Evolutionary conservation across 2,113 vertebrate genomes (phyloP).

Genomic region (Rhynchomys soricoides): DNA sequence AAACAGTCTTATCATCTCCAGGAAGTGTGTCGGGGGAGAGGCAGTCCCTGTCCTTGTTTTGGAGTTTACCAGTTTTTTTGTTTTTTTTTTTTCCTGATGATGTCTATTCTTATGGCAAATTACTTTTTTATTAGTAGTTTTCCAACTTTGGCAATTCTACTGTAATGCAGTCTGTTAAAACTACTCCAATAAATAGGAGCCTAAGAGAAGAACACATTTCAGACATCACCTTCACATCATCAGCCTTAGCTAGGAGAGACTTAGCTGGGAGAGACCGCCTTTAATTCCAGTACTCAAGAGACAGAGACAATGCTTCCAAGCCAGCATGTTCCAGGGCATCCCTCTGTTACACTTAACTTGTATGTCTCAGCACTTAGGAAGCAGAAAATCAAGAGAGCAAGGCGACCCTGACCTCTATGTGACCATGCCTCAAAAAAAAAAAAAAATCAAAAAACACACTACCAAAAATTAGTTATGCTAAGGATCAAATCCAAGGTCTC

Average conservation of each 20-base stretch:
- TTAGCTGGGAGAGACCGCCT: background rate
- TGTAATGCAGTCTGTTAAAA: conserved; percentile 36
- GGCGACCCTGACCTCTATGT: background rate
- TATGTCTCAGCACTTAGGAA: background rate
- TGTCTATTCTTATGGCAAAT: background rate
- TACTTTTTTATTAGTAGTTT: conserved; percentile 12
- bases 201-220: background rate
- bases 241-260: no score
- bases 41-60: background rate
- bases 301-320: background rate
- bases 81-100: background rate
- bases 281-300: background rate
- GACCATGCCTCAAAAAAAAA: background rate
- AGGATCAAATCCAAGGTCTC: background rate
- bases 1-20: background rate
- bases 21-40: background rate
- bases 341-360: background rate
- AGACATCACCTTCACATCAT: background rate
- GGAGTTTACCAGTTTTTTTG: no score
- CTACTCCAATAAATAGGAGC: background rate
- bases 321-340: background rate
- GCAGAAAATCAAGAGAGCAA: background rate
- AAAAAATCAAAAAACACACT: background rate
- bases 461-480: background rate
- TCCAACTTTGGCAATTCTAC: conserved; percentile 44